Evolutionary conservation across 2,113 vertebrate species (phyloP).

Genomic region (Pituophis catenifer): DNA sequence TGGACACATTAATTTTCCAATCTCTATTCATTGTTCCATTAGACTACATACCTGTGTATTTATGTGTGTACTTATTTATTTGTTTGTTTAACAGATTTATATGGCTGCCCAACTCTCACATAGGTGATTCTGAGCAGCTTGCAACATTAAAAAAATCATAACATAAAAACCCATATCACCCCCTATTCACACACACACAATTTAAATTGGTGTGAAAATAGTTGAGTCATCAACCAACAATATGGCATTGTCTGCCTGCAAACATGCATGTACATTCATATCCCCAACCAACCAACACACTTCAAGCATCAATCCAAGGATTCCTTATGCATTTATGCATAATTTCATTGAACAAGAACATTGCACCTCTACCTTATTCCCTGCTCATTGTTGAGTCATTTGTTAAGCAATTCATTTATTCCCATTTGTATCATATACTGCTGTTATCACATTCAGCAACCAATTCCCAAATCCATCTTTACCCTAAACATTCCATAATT

Average conservation of each 20-base stretch:
- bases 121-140: too few relatives aligned
- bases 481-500: background rate
- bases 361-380: background rate
- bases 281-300: background rate
- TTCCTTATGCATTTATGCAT: background rate
- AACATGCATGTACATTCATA: background rate
- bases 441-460: background rate
- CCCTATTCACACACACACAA: background rate
- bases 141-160: too few relatives aligned
- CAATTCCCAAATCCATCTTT: background rate
- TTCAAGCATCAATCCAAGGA: background rate
- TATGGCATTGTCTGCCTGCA: background rate
- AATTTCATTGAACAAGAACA: background rate
- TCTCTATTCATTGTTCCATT: background rate
- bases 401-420: background rate
- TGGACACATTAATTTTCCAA: background rate
- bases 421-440: background rate
- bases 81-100: too few relatives aligned
- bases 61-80: too few relatives aligned
- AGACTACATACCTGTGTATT: background rate
- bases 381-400: background rate
- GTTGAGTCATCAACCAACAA: background rate
- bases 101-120: too few relatives aligned
- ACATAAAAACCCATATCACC: too few relatives aligned
- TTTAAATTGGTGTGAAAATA: background rate